Evolutionary conservation across 2,113 vertebrate species (phyloP), one percentile per base, ranked within the genome.

Genomic region (Aptenodytes patagonicus): DNA sequence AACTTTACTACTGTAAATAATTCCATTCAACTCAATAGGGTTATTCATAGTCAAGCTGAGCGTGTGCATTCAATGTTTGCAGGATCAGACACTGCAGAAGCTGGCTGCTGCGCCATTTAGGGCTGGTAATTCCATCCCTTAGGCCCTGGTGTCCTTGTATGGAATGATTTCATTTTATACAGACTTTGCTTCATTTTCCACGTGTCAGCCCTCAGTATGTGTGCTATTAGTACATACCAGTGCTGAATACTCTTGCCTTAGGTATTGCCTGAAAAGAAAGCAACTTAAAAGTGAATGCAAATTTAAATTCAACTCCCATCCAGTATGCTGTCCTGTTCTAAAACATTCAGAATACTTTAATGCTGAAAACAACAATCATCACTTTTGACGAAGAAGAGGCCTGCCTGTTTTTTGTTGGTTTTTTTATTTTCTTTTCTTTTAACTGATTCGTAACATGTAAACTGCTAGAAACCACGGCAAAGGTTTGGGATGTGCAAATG

Each of bases 41-140:
- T 86, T 95, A 95, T 90, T 97, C 92, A 94, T 68, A 82, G 72
- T 89, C 47, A 91, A 85, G 65, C 70, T 91, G 91, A 89, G 86
- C 92, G 72, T 87, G 89, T 92, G 85, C 92, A 55, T 89, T 92
- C 86, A 84, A 29, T 21, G 65, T 94, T 78, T 93, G 89, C 77
- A 87, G 86, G 86, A 82, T 71, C 83, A 95, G 91, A 84, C 69
- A 15, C 47, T 84, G 83, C 80, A 95, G 76, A 89, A 94, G 16
- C 52, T 73, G 83, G 55, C 80, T 92, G 80, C 83, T 89, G 72
- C 4, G 2, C 72, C 79, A 86, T 89, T 93, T 87, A 87, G 92
- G 61, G 65, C 94, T 95, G 90, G 70, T 82, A 94, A 76, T 92
- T 96, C 70, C 66, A 84, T 49, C 57, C 83, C 89, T 82, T 75